Evolutionary conservation across 2,113 vertebrate genomes (phyloP).

Genomic region (Heterocephalus glaber): DNA sequence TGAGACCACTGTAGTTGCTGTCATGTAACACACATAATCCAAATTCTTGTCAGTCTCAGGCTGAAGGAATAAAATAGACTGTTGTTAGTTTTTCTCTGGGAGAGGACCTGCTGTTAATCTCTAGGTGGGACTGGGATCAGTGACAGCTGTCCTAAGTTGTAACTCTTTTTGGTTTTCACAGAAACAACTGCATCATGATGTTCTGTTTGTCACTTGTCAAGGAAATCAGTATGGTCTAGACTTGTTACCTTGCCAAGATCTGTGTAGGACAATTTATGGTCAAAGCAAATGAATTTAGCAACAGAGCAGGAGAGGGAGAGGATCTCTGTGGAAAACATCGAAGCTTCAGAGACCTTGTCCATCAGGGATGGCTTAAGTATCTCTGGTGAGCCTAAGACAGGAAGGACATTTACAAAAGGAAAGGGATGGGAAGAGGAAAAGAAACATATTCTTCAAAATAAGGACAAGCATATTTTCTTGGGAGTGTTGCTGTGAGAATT

Average conservation of each 20-base stretch:
- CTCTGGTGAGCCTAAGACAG: neutral
- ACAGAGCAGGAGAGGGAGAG: neutral
- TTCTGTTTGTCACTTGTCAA: constrained; percentile 79
- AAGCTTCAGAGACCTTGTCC: neutral
- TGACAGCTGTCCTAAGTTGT: constrained; percentile 69
- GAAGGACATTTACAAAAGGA: neutral
- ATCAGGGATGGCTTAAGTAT: neutral
- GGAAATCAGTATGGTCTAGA: constrained; percentile 80
- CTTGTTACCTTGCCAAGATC: constrained; percentile 73
- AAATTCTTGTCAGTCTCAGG: neutral
- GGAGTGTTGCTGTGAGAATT: neutral
- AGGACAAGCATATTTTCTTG: neutral
- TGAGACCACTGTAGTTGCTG: neutral
- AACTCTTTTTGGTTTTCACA: constrained; percentile 68
- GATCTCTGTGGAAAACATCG: neutral
- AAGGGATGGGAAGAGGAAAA: neutral
- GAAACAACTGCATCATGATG: constrained; percentile 77
- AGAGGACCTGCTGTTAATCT: constrained; percentile 41
- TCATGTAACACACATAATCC: neutral
- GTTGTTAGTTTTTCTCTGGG: neutral
- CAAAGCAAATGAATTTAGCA: constrained; percentile 52
- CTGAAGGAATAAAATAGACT: neutral
- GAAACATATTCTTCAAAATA: neutral
- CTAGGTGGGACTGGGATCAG: constrained; percentile 43
- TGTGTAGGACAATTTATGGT: constrained; percentile 67